Conservation (phyloP, 2,113 vertebrate genomes). For the Caretta caretta region DNA sequence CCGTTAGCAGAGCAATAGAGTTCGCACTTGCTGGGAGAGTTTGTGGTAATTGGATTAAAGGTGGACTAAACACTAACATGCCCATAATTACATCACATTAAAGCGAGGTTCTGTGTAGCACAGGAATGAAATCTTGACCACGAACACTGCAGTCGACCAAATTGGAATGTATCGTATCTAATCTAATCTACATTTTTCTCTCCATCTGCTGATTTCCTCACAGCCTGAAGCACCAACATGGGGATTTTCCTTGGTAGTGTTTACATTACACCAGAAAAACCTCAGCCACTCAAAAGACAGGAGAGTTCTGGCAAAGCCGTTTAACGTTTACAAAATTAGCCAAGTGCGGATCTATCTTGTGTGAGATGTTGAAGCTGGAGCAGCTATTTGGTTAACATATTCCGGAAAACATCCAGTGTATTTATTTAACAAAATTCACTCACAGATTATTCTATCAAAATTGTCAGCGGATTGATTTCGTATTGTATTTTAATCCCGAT, state of each 20-base stretch:
- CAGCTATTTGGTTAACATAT: slow-evolving; percentile 2
- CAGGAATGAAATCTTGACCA: slow-evolving; percentile 36
- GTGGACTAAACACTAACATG: slow-evolving; percentile 65
- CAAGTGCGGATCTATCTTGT: not conserved
- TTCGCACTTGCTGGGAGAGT: slow-evolving; percentile 56
- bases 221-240: slow-evolving; percentile 42
- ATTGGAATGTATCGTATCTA: slow-evolving; percentile 45
- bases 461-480: slow-evolving; percentile 5
- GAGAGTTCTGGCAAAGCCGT: slow-evolving; percentile 35
- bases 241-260: slow-evolving; percentile 64
- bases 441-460: slow-evolving; percentile 51
- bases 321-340: slow-evolving; percentile 44
- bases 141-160: not conserved
- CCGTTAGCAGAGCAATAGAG: slow-evolving; percentile 28
- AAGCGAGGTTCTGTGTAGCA: slow-evolving; percentile 17
- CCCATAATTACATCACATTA: slow-evolving; percentile 62
- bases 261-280: slow-evolving; percentile 31
- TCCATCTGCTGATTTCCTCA: slow-evolving; percentile 67
- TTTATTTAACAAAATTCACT: slow-evolving; percentile 19
- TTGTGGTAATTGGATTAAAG: slow-evolving; percentile 41
- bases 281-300: slow-evolving; percentile 51
- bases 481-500: not conserved
- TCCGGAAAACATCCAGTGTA: slow-evolving; percentile 1
- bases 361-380: not conserved
- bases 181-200: slow-evolving; percentile 52